A percentile compares a stretch with the other conserved stretches of the same genome.
Conservation (phyloP, 2,797 vertebrate genomes). For the Tadarida brasiliensis region DNA sequence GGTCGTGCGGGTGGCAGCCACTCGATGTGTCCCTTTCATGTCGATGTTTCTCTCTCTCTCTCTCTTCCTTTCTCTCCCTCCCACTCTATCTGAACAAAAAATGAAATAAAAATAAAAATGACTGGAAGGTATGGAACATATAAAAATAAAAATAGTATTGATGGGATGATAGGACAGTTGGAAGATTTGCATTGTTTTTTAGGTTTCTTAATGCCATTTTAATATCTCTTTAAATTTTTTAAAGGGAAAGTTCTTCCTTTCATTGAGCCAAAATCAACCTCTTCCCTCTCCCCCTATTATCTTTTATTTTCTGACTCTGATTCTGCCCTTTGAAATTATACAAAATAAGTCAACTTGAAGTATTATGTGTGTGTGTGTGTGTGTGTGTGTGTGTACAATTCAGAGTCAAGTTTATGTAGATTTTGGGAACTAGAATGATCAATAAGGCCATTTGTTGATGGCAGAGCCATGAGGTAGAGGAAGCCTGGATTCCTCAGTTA, state of each 20-base stretch:
- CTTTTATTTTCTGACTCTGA: neutral
- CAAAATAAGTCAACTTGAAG: constrained; percentile 45
- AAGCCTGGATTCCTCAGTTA: neutral
- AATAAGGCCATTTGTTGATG: neutral
- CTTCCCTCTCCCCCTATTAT: neutral
- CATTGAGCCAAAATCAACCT: constrained; percentile 24
- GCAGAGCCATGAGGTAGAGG: neutral
- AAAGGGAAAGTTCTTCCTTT: constrained; percentile 24
- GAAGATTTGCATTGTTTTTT: constrained; percentile 20
- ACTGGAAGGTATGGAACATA: neutral
- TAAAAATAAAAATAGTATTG: neutral
- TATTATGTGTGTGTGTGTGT: neutral
- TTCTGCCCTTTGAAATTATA: neutral
- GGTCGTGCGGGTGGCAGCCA: no score
- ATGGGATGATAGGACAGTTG: neutral
- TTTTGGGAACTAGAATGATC: neutral
- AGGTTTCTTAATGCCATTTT: constrained; percentile 5
- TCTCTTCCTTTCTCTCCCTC: no score
- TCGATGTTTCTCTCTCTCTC: no score
- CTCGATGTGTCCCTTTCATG: no score
- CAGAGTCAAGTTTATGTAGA: neutral
- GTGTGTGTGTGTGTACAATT: neutral
- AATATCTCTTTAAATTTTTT: neutral
- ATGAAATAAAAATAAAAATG: no score
- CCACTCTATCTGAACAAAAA: no score